Percentiles rank a stretch among this genome's conserved stretches.
phyloP scores from a whole-genome alignment of 1,140 invertebrate genomes.

The Temnothorax curvispinosus region DNA sequence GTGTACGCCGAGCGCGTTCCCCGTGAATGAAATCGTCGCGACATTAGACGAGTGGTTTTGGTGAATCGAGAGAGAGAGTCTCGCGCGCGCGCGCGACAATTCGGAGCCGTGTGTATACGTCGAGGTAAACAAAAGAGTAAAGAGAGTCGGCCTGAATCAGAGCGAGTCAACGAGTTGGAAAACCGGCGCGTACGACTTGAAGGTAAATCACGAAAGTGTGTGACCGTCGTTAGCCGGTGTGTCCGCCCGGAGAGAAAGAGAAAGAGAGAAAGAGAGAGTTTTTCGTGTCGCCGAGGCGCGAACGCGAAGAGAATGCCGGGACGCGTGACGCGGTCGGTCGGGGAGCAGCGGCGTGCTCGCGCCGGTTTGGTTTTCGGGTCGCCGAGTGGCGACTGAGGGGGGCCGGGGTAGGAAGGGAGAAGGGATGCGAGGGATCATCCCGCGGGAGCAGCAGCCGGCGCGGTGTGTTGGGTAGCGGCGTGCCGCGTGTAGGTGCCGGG shows the following conservation, averaged over 20 bases:
- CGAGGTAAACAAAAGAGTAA: not conserved
- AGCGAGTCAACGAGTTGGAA: not conserved
- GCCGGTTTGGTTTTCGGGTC: constrained; percentile 70
- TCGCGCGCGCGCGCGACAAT: not conserved
- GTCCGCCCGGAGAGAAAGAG: too few species aligned
- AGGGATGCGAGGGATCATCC: constrained; percentile 48
- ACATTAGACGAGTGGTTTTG: constrained; percentile 30
- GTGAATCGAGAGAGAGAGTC: constrained; percentile 9
- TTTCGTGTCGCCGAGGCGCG: too few species aligned
- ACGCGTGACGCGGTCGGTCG: constrained; percentile 43
- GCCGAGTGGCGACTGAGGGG: constrained; percentile 77
- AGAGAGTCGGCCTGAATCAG: not conserved
- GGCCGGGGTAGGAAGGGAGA: constrained; percentile 4
- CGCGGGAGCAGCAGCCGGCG: constrained; percentile 59
- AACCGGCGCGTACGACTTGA: not conserved
- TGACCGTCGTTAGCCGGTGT: too few species aligned
- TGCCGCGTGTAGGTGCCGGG: constrained; percentile 20
- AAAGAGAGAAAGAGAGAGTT: too few species aligned
- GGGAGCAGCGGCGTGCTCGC: constrained; percentile 58
- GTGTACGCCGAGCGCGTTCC: not conserved
- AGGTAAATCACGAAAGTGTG: too few species aligned
- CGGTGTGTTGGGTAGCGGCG: constrained; percentile 41
- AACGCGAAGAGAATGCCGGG: constrained; percentile 67
- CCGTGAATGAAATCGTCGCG: not conserved
- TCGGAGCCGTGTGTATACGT: not conserved